Conservation (phyloP, 2,113 vertebrate genomes). For the Ivindomyrus marchei region DNA sequence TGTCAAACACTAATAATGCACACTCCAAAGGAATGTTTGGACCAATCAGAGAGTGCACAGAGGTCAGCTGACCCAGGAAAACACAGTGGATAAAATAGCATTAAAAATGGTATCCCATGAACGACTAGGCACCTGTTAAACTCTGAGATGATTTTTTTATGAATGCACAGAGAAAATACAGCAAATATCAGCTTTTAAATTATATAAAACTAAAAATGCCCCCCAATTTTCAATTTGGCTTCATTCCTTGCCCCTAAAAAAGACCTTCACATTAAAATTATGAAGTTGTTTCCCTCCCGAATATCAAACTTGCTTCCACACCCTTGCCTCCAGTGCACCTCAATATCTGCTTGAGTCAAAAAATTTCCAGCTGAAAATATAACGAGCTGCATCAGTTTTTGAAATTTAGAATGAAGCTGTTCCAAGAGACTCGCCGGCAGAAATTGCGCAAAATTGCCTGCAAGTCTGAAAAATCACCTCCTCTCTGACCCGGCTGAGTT, state of each 20-base stretch:
- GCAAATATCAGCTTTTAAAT: background rate
- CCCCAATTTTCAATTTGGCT: background rate
- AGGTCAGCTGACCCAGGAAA: background rate
- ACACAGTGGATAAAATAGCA: background rate
- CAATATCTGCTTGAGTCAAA: background rate
- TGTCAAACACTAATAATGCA: background rate
- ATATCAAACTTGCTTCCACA: background rate
- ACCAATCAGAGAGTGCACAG: background rate
- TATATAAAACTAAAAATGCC: background rate
- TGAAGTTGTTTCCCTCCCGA: background rate
- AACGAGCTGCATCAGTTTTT: background rate
- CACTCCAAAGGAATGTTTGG: background rate
- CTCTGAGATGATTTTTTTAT: background rate
- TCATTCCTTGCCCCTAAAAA: background rate
- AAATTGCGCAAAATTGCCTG: background rate
- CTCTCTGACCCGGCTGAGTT: conserved; percentile 9
- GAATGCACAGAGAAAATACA: background rate
- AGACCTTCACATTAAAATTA: background rate
- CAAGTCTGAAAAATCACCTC: conserved; percentile 4
- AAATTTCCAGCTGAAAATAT: background rate
- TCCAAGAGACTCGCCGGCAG: background rate
- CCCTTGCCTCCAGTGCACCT: background rate
- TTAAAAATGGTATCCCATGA: background rate
- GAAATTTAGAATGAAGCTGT: background rate
- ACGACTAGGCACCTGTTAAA: background rate